Evolutionary conservation across 2,113 vertebrate species (phyloP).

Genomic region (Falco punctatus): DNA sequence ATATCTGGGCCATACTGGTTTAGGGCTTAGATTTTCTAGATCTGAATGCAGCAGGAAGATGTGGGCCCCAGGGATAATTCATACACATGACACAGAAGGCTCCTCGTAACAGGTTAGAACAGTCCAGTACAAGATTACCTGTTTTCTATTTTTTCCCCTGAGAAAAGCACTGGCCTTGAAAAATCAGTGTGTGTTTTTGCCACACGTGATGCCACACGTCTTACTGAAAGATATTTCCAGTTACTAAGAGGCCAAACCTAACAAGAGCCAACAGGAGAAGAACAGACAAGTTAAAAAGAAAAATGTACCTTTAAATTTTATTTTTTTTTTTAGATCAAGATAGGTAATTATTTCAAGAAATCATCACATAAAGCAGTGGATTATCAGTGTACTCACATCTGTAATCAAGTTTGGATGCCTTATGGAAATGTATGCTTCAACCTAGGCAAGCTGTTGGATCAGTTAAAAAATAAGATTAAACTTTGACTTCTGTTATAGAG

Average conservation of each 20-base stretch:
- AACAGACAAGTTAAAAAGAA: not conserved
- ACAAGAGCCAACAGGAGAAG: not conserved
- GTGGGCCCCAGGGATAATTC: not conserved
- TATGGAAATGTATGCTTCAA: not conserved
- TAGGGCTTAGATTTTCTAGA: not conserved
- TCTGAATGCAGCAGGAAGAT: not conserved
- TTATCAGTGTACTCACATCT: not conserved
- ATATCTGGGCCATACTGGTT: not conserved
- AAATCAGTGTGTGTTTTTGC: not conserved
- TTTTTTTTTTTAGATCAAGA: not conserved
- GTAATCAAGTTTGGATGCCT: not conserved
- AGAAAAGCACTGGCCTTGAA: not conserved
- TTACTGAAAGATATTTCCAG: not conserved
- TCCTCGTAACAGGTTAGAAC: not conserved
- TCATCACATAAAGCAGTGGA: not conserved
- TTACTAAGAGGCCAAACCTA: not conserved
- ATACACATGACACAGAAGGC: not conserved
- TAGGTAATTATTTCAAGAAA: not conserved
- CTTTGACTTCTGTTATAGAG: not conserved
- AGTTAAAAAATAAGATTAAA: not conserved
- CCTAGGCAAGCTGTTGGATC: not conserved
- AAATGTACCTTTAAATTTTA: not conserved
- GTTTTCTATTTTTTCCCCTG: not conserved
- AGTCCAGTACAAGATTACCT: not conserved
- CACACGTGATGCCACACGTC: not conserved